Evolutionary conservation across 1,140 invertebrate genomes (phyloP).

Genomic region (Drosophila tristis): DNA sequence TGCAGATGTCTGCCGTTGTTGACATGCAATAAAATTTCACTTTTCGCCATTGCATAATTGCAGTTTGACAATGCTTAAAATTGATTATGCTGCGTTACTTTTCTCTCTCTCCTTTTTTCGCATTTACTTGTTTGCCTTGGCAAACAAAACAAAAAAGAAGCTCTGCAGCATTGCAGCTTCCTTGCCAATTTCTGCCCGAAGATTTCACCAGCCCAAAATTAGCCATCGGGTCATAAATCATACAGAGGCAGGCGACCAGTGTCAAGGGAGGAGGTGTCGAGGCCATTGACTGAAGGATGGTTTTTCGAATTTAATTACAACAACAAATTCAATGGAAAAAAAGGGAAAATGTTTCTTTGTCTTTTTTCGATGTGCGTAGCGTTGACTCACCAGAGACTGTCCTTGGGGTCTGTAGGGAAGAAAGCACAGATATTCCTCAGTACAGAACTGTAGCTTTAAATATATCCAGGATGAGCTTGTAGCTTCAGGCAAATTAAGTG

Average conservation of each 20-base stretch:
- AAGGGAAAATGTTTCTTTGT: too few species aligned
- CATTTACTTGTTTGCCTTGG: conserved; percentile 40
- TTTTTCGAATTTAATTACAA: conserved; percentile 3
- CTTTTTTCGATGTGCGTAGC: too few species aligned
- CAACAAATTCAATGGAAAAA: too few species aligned
- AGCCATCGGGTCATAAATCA: conserved; percentile 70
- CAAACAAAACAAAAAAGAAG: conserved; percentile 25
- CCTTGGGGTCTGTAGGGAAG: too few species aligned
- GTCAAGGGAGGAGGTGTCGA: conserved; percentile 42
- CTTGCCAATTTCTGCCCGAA: conserved; percentile 37
- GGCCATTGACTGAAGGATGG: background rate
- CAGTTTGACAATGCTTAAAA: conserved; percentile 82
- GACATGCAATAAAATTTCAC: conserved; percentile 82
- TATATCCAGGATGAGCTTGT: too few species aligned
- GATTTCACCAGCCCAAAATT: conserved; percentile 75
- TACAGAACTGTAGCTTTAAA: too few species aligned
- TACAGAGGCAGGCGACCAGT: conserved; percentile 23
- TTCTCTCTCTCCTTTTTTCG: conserved; percentile 16
- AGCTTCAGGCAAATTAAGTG: background rate
- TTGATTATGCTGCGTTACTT: conserved; percentile 63
- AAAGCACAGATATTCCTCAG: too few species aligned
- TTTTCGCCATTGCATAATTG: conserved; percentile 81
- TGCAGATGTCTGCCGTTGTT: conserved; percentile 53
- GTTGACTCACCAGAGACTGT: too few species aligned
- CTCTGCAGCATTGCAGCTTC: conserved; percentile 26